Percentiles rank a stretch among this genome's conserved stretches.
These are phyloP conservation scores for Netelia virgata DNA, from an alignment of 2,888 invertebrate genomes.

Conservation along the genomic window DNA sequence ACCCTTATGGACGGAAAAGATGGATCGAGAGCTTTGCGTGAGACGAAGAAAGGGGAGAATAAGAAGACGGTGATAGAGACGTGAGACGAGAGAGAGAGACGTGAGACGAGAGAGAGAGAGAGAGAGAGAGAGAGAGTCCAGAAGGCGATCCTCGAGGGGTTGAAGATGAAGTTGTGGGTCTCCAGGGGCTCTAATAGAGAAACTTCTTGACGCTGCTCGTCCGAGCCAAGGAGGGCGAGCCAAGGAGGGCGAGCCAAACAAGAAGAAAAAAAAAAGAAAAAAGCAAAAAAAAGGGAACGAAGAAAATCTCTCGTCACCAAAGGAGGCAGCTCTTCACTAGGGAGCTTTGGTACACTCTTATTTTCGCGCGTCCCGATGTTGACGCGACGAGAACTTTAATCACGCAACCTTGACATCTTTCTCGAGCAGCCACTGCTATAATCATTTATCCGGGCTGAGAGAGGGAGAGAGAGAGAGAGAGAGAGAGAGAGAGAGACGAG, in stretches of 20 bases:
- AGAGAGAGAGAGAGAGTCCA: neutral
- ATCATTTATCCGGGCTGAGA: slow-evolving; percentile 18
- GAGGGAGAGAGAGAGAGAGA: neutral
- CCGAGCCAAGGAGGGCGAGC: slow-evolving; percentile 26
- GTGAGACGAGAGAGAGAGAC: neutral
- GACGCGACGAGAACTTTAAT: slow-evolving; percentile 56
- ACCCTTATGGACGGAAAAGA: slow-evolving; percentile 15
- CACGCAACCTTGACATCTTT: slow-evolving; percentile 39
- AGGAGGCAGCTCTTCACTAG: slow-evolving; percentile 11
- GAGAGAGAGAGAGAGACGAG: neutral
- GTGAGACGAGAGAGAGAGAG: neutral
- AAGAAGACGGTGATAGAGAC: neutral
- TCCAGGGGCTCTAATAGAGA: slow-evolving; percentile 52
- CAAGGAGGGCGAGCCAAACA: slow-evolving; percentile 22
- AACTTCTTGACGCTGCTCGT: slow-evolving; percentile 46
- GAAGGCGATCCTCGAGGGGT: slow-evolving; percentile 12
- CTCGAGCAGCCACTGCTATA: slow-evolving; percentile 15
- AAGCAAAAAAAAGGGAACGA: slow-evolving; percentile 5
- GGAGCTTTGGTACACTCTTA: slow-evolving; percentile 14
- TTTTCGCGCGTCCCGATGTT: slow-evolving; percentile 15
- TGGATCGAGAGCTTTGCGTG: slow-evolving; percentile 10
- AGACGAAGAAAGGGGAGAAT: neutral
- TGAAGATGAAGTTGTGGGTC: slow-evolving; percentile 45
- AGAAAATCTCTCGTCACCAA: slow-evolving; percentile 33
- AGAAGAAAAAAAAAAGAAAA: neutral